Conservation (phyloP, 2,888 invertebrate genomes). For the Galeopsomyia nigrocyanea region DNA sequence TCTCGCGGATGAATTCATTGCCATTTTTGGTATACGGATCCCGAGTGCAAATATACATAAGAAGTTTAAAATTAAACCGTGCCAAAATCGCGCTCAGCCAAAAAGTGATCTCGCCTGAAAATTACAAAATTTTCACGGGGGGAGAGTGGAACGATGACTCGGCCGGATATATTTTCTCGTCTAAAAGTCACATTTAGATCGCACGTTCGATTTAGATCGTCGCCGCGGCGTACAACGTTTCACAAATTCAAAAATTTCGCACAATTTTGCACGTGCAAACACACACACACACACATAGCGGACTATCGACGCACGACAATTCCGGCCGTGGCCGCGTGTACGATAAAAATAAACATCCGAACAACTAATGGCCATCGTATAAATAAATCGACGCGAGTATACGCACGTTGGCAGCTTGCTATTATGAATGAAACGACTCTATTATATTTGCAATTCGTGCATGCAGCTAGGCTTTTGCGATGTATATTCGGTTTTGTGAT, state of each 20-base stretch:
- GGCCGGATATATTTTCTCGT: too few species aligned
- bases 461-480: too few species aligned
- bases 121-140: not conserved
- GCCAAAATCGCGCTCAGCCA: too few species aligned
- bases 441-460: too few species aligned
- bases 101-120: too few species aligned
- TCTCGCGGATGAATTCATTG: too few species aligned
- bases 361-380: conserved; percentile 23
- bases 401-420: not conserved
- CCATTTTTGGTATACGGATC: too few species aligned
- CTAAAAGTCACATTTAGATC: conserved; percentile 5
- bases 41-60: too few species aligned
- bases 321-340: not conserved
- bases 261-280: not conserved
- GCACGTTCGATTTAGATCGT: conserved; percentile 8
- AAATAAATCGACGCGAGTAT: conserved; percentile 15
- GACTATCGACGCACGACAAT: not conserved
- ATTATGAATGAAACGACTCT: conserved; percentile 1
- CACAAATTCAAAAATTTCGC: not conserved
- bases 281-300: too few species aligned
- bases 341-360: conserved; percentile 19
- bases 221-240: not conserved
- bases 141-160: not conserved
- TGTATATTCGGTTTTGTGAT: too few species aligned
- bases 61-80: too few species aligned